Evolutionary conservation across 1,140 invertebrate species (phyloP).

Genomic region (Cherax destructor): DNA sequence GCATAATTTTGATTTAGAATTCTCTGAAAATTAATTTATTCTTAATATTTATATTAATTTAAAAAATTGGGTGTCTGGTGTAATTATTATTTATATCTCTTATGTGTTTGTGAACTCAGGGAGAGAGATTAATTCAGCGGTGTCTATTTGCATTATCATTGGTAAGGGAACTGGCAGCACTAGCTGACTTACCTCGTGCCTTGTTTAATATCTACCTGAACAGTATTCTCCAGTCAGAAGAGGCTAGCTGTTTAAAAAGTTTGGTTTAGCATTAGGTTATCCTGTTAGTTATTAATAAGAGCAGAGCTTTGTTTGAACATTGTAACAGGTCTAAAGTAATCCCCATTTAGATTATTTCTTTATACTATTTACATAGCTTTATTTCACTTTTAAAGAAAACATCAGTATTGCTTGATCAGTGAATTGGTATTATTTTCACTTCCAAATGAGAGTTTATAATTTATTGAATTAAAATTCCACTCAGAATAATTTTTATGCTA

Average conservation of each 20-base stretch:
- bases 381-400: neutral
- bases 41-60: neutral
- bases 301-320: neutral
- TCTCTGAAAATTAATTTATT: neutral
- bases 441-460: neutral
- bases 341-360: neutral
- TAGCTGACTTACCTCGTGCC: constrained; percentile 1
- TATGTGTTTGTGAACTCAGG: neutral
- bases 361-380: neutral
- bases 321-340: neutral
- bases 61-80: neutral
- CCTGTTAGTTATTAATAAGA: neutral
- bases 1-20: neutral
- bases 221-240: neutral
- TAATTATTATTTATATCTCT: neutral
- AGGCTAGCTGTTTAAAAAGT: neutral
- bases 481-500: too few species aligned
- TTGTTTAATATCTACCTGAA: neutral
- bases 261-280: neutral
- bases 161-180: neutral
- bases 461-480: too few species aligned
- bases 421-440: neutral
- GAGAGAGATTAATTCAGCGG: neutral
- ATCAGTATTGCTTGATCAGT: neutral
- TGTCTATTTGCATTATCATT: neutral